phyloP scores from a whole-genome alignment of 64 coral and sea anemone genomes.

The Anthopleura sola region DNA sequence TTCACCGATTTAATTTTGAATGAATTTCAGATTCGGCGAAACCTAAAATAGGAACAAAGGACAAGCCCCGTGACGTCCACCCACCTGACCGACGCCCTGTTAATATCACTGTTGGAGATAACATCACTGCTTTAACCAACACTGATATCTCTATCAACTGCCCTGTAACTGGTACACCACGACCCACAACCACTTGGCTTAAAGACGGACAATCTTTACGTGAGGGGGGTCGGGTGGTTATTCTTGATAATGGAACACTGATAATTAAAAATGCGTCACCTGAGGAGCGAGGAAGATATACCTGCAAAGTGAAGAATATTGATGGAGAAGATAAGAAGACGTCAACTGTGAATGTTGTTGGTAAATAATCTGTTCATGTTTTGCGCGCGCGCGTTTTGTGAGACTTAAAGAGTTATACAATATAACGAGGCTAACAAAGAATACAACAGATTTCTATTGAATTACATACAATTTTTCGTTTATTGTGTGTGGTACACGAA shows the following conservation, averaged over 20 bases:
- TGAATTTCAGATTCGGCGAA: conserved; percentile 10
- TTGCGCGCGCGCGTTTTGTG: no score
- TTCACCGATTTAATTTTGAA: not conserved
- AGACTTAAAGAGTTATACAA: no score
- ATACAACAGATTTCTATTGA: no score
- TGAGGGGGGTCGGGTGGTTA: not conserved
- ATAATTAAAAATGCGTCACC: not conserved
- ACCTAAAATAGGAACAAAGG: conserved; percentile 46
- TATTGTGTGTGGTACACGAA: no score
- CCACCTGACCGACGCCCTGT: conserved; percentile 42
- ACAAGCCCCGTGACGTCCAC: conserved; percentile 23
- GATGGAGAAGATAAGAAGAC: not conserved
- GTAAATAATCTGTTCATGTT: not conserved
- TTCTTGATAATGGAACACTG: conserved; percentile 24
- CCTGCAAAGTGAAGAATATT: not conserved
- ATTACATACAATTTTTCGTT: no score
- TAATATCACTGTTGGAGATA: conserved; percentile 45
- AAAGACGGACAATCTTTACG: conserved; percentile 43
- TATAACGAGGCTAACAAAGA: no score
- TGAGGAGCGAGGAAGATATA: not conserved
- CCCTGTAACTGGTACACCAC: conserved; percentile 46
- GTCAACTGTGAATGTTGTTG: conserved; percentile 1
- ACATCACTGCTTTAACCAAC: conserved; percentile 68
- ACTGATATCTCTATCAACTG: conserved; percentile 60
- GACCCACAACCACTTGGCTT: conserved; percentile 48